phyloP scores from a whole-genome alignment of 2,888 invertebrate species.

The Agrotis exclamationis region DNA sequence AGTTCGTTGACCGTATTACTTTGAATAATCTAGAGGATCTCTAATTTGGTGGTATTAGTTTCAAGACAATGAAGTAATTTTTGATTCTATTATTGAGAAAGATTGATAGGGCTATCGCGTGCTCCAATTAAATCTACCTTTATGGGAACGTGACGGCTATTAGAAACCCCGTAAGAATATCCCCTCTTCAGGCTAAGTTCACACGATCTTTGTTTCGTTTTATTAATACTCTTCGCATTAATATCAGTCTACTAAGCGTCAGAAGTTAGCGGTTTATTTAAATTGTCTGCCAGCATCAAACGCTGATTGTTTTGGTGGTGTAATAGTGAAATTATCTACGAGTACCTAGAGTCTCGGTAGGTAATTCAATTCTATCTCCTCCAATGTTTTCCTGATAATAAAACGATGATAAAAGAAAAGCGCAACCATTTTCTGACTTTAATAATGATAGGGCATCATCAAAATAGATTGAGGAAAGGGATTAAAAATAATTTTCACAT shows the following conservation, averaged over 20 bases:
- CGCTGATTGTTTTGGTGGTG: not conserved
- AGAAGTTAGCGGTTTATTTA: constrained; percentile 44
- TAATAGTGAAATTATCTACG: not conserved
- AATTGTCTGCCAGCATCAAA: constrained; percentile 16
- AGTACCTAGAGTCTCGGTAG: too few relatives aligned
- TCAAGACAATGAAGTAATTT: constrained; percentile 77
- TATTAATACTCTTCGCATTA: constrained; percentile 75
- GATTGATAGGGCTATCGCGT: constrained; percentile 86
- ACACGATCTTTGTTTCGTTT: constrained; percentile 76
- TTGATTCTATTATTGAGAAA: constrained; percentile 73
- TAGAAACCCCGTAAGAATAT: constrained; percentile 67
- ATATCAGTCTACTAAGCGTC: constrained; percentile 69
- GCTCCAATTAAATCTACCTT: constrained; percentile 79
- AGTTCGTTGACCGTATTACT: constrained; percentile 68
- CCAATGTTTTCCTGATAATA: not conserved
- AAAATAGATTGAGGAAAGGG: constrained; percentile 24
- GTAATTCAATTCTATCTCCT: too few relatives aligned
- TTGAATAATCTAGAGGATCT: constrained; percentile 64
- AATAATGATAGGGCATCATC: constrained; percentile 3
- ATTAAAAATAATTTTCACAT: constrained; percentile 29
- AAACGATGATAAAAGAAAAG: not conserved
- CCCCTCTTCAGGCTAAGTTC: constrained; percentile 70
- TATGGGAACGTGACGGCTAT: constrained; percentile 79
- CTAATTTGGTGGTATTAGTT: constrained; percentile 46
- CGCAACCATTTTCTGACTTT: not conserved